Base-by-base conservation (phyloP, 2,888 invertebrate genomes). In the Operophtera brumata region DNA sequence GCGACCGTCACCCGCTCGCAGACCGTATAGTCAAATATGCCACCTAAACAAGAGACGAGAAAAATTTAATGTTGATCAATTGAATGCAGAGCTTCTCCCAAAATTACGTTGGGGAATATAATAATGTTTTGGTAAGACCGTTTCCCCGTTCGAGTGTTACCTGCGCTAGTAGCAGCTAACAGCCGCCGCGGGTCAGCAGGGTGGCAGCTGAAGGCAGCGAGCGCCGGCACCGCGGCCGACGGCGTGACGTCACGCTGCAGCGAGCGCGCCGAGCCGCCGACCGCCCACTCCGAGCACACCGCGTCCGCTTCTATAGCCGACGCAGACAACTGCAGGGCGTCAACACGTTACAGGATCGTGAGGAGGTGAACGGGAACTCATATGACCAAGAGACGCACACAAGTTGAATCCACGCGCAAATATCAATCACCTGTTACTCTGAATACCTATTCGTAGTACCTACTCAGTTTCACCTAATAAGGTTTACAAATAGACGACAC, bases 141-240 rank as follows among this genome's bases (percentile, higher is more conserved):
- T 20, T 2, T 4, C 20, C 4, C 20, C 20, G 2, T 20, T 25
- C 1, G 12, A 3, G 3, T 2, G 6, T 53, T 67, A 92, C 92
- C 92, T 42, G 90, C 86, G 1, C 90, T 73, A n/a, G 92, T 87
- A 43, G 94, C 92, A 0, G 94, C 93, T 47, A 97, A 84, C 62
- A 97, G 86, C 30, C 96, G 86, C 71, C 96, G 96, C 78, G 94
- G 95, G 71, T 96, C 94, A 4, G 90, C 90, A 1, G 95, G 95
- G 85, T 98, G 98, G 97, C 98, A 98, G 32, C 95, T 93, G 80
- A 96, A 95, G 57, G 96, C 94, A 8, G 94, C 93, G 10, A 97
- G 71, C 56, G 75, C 60, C 93, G 92, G 20, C 96, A 71, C 62
- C 49, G 67, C 54, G 49, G 47, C 48, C 43, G 81, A 85, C 45